Conservation (phyloP, 2,113 vertebrate genomes). For the Falco punctatus region DNA sequence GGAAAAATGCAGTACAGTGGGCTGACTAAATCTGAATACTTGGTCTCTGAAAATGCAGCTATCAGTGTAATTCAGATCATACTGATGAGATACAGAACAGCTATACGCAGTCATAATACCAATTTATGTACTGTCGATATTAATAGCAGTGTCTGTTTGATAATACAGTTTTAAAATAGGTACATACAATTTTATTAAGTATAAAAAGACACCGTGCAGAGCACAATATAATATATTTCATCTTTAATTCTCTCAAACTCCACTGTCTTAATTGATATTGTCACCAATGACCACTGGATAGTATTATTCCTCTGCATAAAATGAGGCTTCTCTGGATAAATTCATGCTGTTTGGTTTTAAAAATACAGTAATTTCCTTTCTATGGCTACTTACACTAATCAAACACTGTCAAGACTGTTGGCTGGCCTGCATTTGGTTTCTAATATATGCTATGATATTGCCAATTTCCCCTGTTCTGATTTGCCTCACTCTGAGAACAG, state of each 20-base stretch:
- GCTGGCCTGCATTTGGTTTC: background rate
- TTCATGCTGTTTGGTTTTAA: constrained; percentile 28
- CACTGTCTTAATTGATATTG: background rate
- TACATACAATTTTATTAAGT: constrained; percentile 42
- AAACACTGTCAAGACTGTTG: constrained; percentile 26
- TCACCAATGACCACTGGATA: background rate
- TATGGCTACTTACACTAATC: constrained; percentile 28
- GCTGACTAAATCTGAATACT: constrained; percentile 18
- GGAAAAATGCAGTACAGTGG: constrained; percentile 38
- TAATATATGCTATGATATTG: background rate
- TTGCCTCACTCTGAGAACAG: background rate
- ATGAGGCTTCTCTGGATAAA: constrained; percentile 11
- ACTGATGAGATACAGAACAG: constrained; percentile 8
- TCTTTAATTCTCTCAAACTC: constrained; percentile 35
- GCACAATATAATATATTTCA: constrained; percentile 41
- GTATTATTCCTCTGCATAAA: constrained; percentile 43
- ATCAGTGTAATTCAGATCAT: constrained; percentile 3
- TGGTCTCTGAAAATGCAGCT: background rate
- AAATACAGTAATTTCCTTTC: constrained; percentile 43
- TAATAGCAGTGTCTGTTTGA: constrained; percentile 22
- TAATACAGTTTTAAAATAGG: constrained; percentile 54
- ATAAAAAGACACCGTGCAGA: constrained; percentile 59
- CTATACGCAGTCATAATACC: constrained; percentile 4
- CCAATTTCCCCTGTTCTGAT: background rate
- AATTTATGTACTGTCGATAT: constrained; percentile 2